Evolutionary conservation across 2,113 vertebrate species (phyloP).

Genomic region (Hiodon tergisus): DNA sequence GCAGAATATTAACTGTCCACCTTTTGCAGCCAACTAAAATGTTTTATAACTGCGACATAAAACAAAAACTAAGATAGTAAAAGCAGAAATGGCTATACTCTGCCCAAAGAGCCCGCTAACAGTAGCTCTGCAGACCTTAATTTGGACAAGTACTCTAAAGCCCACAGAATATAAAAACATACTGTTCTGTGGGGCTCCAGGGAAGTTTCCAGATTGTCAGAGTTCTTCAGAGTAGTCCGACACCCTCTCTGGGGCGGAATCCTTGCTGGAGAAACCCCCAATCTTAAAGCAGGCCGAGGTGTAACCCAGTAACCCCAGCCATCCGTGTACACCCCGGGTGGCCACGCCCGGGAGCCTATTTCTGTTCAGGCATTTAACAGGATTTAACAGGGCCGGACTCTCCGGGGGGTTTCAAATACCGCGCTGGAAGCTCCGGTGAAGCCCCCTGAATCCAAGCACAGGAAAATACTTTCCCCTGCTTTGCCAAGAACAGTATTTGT

Average conservation of each 20-base stretch:
- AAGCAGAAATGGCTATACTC: not conserved
- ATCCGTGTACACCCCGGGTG: not conserved
- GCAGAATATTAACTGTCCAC: not conserved
- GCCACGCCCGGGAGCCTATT: not conserved
- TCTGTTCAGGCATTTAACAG: not conserved
- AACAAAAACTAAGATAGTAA: not conserved
- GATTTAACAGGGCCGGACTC: constrained; percentile 1
- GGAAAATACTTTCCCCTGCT: not conserved
- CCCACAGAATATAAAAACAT: constrained; percentile 15
- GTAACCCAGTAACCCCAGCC: constrained; percentile 17
- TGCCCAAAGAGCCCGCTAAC: not conserved
- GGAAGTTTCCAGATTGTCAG: not conserved
- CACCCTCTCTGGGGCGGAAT: constrained; percentile 14
- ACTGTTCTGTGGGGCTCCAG: constrained; percentile 5
- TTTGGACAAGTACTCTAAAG: not conserved
- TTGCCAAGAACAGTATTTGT: constrained; percentile 2
- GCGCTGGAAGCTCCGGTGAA: not conserved
- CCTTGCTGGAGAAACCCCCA: not conserved
- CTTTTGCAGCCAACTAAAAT: not conserved
- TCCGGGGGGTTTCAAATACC: constrained; percentile 18
- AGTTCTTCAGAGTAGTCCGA: constrained; percentile 3
- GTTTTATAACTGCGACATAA: not conserved
- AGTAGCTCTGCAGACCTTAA: not conserved
- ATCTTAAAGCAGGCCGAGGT: not conserved
- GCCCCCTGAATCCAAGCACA: no score